phyloP scores from a whole-genome alignment of 2,888 invertebrate species.

The Clitarchus hookeri region DNA sequence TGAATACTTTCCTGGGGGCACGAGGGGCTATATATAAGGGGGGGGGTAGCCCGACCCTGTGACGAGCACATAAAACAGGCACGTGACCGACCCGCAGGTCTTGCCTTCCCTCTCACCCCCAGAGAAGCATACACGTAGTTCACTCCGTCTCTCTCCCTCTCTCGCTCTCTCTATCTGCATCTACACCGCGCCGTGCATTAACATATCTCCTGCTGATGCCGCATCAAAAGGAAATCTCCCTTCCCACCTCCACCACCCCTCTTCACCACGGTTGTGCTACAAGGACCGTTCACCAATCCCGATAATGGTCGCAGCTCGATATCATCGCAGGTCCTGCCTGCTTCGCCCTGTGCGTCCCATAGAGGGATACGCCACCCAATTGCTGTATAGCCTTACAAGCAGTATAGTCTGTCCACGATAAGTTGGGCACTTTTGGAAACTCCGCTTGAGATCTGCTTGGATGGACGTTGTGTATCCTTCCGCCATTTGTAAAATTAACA shows the following conservation, averaged over 20 bases:
- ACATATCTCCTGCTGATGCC: conserved; percentile 14
- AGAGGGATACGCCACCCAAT: neutral
- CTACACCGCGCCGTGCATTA: neutral
- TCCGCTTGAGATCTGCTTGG: no score
- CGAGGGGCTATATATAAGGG: neutral
- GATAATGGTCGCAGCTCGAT: neutral
- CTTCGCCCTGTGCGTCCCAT: neutral
- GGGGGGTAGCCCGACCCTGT: neutral
- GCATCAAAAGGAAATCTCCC: neutral
- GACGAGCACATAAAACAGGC: conserved; percentile 8
- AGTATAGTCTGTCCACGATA: no score
- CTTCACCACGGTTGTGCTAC: no score
- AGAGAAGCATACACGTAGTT: no score
- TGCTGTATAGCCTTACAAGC: no score
- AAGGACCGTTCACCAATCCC: neutral
- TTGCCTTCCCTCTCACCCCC: neutral
- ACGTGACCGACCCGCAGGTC: neutral
- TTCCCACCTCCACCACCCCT: neutral
- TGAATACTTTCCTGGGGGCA: neutral
- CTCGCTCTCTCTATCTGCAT: neutral
- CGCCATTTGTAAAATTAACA: no score
- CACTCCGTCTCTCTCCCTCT: neutral
- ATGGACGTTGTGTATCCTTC: no score
- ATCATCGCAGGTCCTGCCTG: neutral
- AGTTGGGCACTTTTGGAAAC: no score